phyloP scores from a whole-genome alignment of 2,888 invertebrate genomes.

The Hartigia nigra region DNA sequence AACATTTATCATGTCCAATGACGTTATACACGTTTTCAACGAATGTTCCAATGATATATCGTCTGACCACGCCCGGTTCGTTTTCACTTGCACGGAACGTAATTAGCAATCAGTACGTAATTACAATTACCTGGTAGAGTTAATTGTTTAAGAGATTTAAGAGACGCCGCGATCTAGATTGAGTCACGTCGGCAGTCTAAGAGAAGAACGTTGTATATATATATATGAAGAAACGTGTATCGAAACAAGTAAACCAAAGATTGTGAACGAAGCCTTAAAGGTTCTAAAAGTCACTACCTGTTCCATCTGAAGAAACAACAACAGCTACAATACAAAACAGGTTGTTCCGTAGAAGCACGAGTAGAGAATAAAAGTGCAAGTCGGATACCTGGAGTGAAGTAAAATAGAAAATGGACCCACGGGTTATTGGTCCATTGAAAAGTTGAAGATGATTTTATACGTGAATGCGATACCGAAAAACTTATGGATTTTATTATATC shows the following conservation, averaged over 20 bases:
- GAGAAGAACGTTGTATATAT: not conserved
- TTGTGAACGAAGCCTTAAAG: not conserved
- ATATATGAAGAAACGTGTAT: not conserved
- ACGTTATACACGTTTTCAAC: conserved; percentile 4
- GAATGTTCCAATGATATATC: conserved; percentile 38
- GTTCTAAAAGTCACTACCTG: not conserved
- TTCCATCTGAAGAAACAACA: not conserved
- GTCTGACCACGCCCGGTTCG: conserved; percentile 39
- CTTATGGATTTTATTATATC: not conserved
- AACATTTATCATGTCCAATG: not conserved
- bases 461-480: not conserved
- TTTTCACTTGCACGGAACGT: conserved; percentile 43
- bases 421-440: not conserved
- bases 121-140: conserved; percentile 40
- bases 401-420: not conserved
- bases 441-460: not conserved
- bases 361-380: not conserved
- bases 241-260: not conserved
- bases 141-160: conserved; percentile 48
- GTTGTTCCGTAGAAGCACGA: not conserved
- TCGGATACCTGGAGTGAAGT: not conserved
- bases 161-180: conserved; percentile 42
- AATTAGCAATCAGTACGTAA: conserved; percentile 46
- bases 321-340: not conserved
- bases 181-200: conserved; percentile 10